Evolutionary conservation across 2,113 vertebrate species (phyloP).

Genomic region (Neogale vison): DNA sequence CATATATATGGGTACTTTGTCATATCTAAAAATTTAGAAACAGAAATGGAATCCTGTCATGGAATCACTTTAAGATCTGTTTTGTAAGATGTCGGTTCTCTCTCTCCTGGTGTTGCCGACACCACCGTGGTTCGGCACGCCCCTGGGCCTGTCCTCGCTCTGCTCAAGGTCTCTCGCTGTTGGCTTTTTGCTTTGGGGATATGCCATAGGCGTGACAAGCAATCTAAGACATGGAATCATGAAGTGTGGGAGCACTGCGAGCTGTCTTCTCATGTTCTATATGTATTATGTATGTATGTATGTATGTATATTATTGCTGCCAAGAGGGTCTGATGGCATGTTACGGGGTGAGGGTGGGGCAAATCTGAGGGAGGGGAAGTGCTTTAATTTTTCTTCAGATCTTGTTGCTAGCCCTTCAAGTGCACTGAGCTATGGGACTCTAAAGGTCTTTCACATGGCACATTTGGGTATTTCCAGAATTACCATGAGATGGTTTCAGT

Average conservation of each 20-base stretch:
- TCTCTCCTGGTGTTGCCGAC: conserved; percentile 70
- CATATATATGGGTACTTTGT: conserved; percentile 94
- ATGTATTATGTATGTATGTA: conserved; percentile 49
- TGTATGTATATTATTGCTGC: conserved; percentile 30
- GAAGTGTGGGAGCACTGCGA: conserved; percentile 53
- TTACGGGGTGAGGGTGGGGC: not conserved
- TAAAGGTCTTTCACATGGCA: conserved; percentile 47
- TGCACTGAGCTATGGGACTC: conserved; percentile 73
- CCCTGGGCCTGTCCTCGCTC: conserved; percentile 84
- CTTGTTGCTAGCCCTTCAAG: conserved; percentile 78
- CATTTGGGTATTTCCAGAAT: conserved; percentile 65
- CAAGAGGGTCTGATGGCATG: conserved; percentile 7
- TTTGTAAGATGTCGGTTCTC: conserved; percentile 75
- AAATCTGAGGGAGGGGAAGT: conserved; percentile 34
- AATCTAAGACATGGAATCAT: conserved; percentile 31
- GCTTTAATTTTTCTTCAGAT: conserved; percentile 64
- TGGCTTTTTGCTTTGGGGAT: conserved; percentile 47
- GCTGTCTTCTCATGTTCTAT: conserved; percentile 37
- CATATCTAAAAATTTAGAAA: conserved; percentile 83
- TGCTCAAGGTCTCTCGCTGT: conserved; percentile 41
- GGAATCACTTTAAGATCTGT: conserved; percentile 73
- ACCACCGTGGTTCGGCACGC: conserved; percentile 76
- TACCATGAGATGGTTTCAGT: conserved; percentile 39
- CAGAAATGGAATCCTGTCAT: conserved; percentile 81
- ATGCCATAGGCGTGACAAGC: conserved; percentile 35